Percentiles rank a stretch among this genome's conserved stretches.
phyloP scores from a whole-genome alignment of 2,113 vertebrate species.

The Oxygymnocypris stewartii region DNA sequence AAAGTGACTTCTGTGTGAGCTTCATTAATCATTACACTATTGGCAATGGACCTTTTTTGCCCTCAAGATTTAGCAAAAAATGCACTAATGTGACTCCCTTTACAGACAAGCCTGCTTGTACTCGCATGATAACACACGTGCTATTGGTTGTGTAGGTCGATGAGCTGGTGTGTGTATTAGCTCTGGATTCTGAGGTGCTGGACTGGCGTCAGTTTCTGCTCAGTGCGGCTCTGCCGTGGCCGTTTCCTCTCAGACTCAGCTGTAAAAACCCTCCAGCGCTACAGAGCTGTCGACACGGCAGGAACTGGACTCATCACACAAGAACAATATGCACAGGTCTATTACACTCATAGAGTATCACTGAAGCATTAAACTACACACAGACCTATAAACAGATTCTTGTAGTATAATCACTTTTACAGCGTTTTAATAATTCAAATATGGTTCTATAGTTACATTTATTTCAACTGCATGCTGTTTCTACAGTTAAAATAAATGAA shows the following conservation, averaged over 20 bases:
- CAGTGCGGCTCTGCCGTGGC: conserved; percentile 84
- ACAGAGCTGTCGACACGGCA: conserved; percentile 72
- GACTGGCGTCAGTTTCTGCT: conserved; percentile 88
- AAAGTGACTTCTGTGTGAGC: neutral
- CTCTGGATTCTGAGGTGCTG: conserved; percentile 68
- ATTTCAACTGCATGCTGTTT: neutral
- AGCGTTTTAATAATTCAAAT: neutral
- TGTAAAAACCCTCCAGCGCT: conserved; percentile 76
- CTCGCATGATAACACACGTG: neutral
- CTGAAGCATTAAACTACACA: neutral
- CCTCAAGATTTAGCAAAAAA: neutral
- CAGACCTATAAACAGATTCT: neutral
- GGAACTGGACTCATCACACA: conserved; percentile 74
- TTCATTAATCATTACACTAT: neutral
- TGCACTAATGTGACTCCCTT: neutral
- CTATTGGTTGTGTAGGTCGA: conserved; percentile 71
- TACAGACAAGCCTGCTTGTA: neutral
- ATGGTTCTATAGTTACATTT: neutral
- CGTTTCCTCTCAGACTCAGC: conserved; percentile 75
- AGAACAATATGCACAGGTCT: conserved; percentile 77
- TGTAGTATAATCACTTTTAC: neutral
- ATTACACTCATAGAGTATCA: neutral
- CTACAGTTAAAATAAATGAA: neutral
- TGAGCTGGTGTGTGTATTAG: conserved; percentile 74
- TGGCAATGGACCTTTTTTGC: neutral